These are phyloP conservation scores for Melanotaenia maccullochi DNA, from an alignment of 2,797 vertebrate genomes.

Conservation along the genomic window DNA sequence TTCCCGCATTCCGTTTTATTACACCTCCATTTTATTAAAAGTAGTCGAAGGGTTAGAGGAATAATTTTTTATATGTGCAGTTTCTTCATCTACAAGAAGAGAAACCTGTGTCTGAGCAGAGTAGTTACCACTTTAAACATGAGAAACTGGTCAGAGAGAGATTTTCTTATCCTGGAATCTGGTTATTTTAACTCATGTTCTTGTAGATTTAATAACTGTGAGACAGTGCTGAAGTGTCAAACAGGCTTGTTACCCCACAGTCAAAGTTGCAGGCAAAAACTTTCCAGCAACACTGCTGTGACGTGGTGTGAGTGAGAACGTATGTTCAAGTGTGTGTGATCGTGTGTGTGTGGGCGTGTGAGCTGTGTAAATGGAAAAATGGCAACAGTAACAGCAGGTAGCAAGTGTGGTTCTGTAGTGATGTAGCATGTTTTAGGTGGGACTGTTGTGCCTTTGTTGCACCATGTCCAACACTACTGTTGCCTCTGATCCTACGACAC, in stretches of 20 bases:
- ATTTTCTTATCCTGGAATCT: neutral
- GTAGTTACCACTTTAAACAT: too few species aligned
- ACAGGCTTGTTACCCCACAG: neutral
- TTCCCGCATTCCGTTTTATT: too few species aligned
- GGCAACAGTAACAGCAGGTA: neutral
- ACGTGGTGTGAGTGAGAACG: neutral
- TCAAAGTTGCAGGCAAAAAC: neutral
- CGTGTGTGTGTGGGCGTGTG: neutral
- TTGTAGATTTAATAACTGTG: too few species aligned
- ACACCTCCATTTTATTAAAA: too few species aligned
- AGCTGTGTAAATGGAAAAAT: neutral
- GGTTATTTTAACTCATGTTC: neutral
- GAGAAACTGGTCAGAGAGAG: too few species aligned
- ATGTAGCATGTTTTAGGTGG: neutral
- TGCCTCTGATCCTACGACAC: neutral
- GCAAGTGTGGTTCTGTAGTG: neutral
- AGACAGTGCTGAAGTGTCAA: conserved; percentile 2
- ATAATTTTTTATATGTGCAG: too few species aligned
- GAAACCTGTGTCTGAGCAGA: too few species aligned
- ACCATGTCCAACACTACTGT: neutral
- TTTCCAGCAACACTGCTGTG: conserved; percentile 13
- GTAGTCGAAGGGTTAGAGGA: too few species aligned
- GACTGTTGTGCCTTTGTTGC: neutral
- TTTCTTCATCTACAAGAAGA: too few species aligned
- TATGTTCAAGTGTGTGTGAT: neutral